phyloP scores from a whole-genome alignment of 1,140 invertebrate genomes.

The Drosophila ficusphila region DNA sequence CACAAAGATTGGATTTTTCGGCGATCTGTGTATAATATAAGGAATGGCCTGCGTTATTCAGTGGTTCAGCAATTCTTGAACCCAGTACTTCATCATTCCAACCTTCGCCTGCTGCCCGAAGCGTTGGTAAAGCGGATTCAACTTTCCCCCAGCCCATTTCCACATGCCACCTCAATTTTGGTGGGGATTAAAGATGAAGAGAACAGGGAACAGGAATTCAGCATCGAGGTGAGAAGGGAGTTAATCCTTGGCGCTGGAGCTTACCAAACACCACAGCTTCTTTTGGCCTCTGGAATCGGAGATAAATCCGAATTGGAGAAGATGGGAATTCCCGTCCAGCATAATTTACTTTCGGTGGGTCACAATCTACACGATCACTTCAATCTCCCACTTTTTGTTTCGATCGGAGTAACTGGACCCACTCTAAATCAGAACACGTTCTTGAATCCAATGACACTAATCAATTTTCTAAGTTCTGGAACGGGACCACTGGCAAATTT shows the following conservation, averaged over 20 bases:
- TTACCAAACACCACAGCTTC: conserved; percentile 89
- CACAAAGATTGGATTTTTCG: conserved; percentile 83
- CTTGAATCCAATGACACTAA: conserved; percentile 85
- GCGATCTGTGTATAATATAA: conserved; percentile 86
- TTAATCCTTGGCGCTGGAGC: conserved; percentile 89
- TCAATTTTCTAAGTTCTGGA: conserved; percentile 87
- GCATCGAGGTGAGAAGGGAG: conserved; percentile 87
- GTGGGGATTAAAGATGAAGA: conserved; percentile 71
- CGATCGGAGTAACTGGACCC: conserved; percentile 87
- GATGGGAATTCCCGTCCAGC: conserved; percentile 85
- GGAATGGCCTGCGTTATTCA: conserved; percentile 89
- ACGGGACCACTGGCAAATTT: conserved; percentile 86
- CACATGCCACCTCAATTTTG: conserved; percentile 51
- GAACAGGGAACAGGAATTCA: conserved; percentile 72
- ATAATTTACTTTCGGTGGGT: conserved; percentile 86
- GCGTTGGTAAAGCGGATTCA: conserved; percentile 86
- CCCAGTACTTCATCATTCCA: conserved; percentile 87
- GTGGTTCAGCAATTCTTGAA: conserved; percentile 88
- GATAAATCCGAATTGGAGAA: conserved; percentile 85
- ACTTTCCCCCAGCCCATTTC: conserved; percentile 45
- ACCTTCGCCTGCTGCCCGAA: conserved; percentile 89
- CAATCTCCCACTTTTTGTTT: conserved; percentile 89
- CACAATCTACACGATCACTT: conserved; percentile 90
- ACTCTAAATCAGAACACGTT: conserved; percentile 87
- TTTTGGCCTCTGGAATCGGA: conserved; percentile 90